Evolutionary conservation across 2,888 invertebrate species (phyloP).

Genomic region (Pasiphila rectangulata): DNA sequence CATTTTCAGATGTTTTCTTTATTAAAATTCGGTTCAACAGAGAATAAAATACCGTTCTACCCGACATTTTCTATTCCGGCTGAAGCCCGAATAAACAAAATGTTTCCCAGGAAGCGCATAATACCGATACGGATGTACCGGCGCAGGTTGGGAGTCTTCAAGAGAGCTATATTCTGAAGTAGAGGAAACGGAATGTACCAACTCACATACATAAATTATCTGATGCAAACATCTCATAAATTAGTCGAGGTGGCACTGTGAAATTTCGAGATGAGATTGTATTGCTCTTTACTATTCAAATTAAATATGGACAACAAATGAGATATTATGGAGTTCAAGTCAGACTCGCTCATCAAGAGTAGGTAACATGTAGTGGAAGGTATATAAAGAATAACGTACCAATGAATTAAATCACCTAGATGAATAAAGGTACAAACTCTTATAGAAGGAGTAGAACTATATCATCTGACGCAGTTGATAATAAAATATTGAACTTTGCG

Average conservation of each 20-base stretch:
- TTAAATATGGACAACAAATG: too few relatives aligned
- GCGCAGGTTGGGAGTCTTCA: conserved; percentile 27
- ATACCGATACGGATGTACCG: conserved; percentile 21
- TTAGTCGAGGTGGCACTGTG: conserved; percentile 18
- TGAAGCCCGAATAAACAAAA: conserved; percentile 27
- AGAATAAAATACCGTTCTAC: conserved; percentile 2
- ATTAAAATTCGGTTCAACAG: neutral
- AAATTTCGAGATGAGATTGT: neutral
- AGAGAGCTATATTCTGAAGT: conserved; percentile 28
- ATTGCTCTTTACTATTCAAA: neutral
- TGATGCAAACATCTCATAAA: conserved; percentile 31
- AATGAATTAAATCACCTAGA: too few relatives aligned
- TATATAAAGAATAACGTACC: too few relatives aligned
- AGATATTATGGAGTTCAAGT: too few relatives aligned
- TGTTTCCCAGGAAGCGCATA: conserved; percentile 23
- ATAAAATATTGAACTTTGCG: too few relatives aligned
- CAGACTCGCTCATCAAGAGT: too few relatives aligned
- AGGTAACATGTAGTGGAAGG: too few relatives aligned
- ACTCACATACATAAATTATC: conserved; percentile 27
- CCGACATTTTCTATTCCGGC: conserved; percentile 15
- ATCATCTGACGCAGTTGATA: too few relatives aligned
- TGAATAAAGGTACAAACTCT: too few relatives aligned
- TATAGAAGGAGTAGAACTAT: too few relatives aligned
- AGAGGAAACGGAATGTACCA: conserved; percentile 15
- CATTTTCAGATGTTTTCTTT: conserved; percentile 1